Evolutionary conservation across 2,797 vertebrate genomes (phyloP).

Genomic region (Sebastes jordani): DNA sequence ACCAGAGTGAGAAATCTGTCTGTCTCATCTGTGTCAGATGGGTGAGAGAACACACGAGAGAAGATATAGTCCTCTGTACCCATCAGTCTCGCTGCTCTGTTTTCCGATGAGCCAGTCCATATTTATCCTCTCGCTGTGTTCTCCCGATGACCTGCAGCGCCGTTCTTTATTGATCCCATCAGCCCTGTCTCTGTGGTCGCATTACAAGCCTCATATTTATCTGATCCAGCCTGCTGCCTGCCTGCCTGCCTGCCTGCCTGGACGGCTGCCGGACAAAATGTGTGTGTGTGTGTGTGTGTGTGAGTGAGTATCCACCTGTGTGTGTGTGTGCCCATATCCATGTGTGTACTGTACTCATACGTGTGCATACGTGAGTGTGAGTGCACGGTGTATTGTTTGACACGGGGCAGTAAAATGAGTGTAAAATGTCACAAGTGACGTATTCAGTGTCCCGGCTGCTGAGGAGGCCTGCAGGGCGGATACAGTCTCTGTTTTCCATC

Average conservation of each 20-base stretch:
- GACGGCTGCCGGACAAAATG: slow-evolving; percentile 54
- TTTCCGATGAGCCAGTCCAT: slow-evolving; percentile 80
- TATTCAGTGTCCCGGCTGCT: slow-evolving; percentile 59
- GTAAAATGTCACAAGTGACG: slow-evolving; percentile 80
- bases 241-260: slow-evolving; percentile 56
- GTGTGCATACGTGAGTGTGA: slow-evolving; percentile 44
- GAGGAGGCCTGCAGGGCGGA: slow-evolving; percentile 31
- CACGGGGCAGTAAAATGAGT: slow-evolving; percentile 72
- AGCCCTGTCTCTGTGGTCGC: slow-evolving; percentile 73
- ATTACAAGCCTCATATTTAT: slow-evolving; percentile 80
- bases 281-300: slow-evolving; percentile 32
- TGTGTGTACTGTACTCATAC: slow-evolving; percentile 54
- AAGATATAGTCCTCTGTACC: slow-evolving; percentile 71
- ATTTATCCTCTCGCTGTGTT: slow-evolving; percentile 76
- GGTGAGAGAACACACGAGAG: slow-evolving; percentile 56
- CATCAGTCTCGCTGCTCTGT: slow-evolving; percentile 71
- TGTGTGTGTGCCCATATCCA: slow-evolving; percentile 5
- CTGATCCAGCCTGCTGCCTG: slow-evolving; percentile 67
- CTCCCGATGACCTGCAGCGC: slow-evolving; percentile 70
- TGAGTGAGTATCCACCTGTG: slow-evolving; percentile 4
- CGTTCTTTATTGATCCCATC: slow-evolving; percentile 79
- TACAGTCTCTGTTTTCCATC: slow-evolving; percentile 53
- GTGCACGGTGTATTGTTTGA: slow-evolving; percentile 69
- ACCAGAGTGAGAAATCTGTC: slow-evolving; percentile 44
- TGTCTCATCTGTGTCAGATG: slow-evolving; percentile 56